phyloP scores from a whole-genome alignment of 2,888 invertebrate species.

The Ferrisia virgata region DNA sequence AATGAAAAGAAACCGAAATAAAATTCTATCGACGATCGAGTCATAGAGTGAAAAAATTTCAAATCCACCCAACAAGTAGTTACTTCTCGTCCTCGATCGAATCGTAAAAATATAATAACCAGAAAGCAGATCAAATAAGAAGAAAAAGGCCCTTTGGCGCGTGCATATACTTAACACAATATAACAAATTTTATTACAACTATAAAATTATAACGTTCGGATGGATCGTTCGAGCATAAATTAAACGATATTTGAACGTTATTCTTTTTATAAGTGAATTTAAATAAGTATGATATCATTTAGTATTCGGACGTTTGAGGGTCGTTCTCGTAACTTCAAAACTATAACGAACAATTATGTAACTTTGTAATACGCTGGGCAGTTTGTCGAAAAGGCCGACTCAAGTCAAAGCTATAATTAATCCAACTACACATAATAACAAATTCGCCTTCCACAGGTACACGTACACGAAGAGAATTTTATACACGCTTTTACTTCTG shows the following conservation, averaged over 20 bases:
- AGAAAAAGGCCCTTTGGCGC: neutral
- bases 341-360: neutral
- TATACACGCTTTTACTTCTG: neutral
- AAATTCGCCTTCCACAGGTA: neutral
- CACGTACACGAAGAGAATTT: no score
- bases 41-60: neutral
- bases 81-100: neutral
- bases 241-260: neutral
- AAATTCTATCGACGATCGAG: neutral
- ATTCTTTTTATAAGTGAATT: neutral
- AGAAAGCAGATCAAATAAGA: neutral
- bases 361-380: neutral
- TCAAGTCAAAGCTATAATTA: neutral
- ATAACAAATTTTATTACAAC: neutral
- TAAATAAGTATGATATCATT: neutral
- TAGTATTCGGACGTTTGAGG: neutral
- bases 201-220: neutral
- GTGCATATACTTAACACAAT: neutral
- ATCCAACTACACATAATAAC: neutral
- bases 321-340: neutral
- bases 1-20: neutral
- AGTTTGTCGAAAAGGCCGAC: neutral
- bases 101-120: neutral
- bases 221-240: slow-evolving; percentile 5
- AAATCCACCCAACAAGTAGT: neutral